Evolutionary conservation across 2,888 invertebrate species (phyloP), one percentile per base, ranked within the genome.

Genomic region (Ichneumoninae sp.): DNA sequence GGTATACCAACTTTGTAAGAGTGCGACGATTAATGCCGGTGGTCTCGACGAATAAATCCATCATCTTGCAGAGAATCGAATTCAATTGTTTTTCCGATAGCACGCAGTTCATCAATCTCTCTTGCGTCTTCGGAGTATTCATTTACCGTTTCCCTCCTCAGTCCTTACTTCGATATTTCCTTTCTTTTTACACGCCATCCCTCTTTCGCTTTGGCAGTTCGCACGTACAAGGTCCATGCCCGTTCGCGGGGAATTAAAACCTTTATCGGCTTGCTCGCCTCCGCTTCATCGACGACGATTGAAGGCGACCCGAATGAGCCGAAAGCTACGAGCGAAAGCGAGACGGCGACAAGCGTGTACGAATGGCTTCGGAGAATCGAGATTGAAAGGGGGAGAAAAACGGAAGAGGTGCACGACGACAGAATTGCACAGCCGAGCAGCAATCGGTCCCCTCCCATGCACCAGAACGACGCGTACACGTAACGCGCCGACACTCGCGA

Each of bases 221-320:
- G 13, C 65, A 19, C 40, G 54, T 71, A 65, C 60, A 57, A 57
- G 26, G 40, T 60, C 26, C 40, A 83, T 75, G 82, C 81, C 86
- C 87, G 80, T 87, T 89, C 89, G 87, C 80, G 86, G 88, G 88
- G 89, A 91, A 91, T 91, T 91, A 91, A 91, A 91, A 89, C 86
- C 88, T 89, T 91, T 91, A 89, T 90, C 89, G 88, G 36, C 62
- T 84, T 75, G 86, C 80, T 85, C 66, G 72, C 54, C 69, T 72
- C 78, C 72, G 54, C 83, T 79, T 83, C 71, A 82, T 62, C 57
- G 82, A 71, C 77, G 84, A 82, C 69, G 79, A 76, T 76, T 54
- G 75, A 52, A 65, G 47, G 40, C 30, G 50, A 7, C 65, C 40
- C 16, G 26, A 13, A 54, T 22, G 80, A 54, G 44, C 19, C 26